Base-by-base conservation (phyloP, 2,113 vertebrate species). In the Xyrauchen texanus region DNA sequence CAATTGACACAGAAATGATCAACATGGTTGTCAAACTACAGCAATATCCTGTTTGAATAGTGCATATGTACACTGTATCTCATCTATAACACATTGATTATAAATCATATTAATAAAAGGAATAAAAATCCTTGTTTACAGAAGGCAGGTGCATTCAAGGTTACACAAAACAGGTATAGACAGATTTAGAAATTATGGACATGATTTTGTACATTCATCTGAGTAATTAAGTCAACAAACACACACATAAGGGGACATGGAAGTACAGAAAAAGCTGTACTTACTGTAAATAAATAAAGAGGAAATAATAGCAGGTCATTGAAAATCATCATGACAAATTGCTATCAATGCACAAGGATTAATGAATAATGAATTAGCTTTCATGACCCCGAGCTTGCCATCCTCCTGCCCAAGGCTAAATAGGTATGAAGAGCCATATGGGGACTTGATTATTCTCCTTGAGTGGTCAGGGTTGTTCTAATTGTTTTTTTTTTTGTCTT, bases 41-140 rank as follows among this genome's bases (percentile, higher is more conserved):
- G 68, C 49, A 46, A 45, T 13, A 4, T 16, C 16, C 11, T 60
- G 44, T 44, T 21, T 13, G 55, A 3, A 16, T 8, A 45, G 9
- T 44, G 11, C 52, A 71, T 57, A 10, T 12, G 15, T 46, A 34
- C 53, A 16, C 49, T 7, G 44, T 78, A 69, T 72, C 68, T 72
- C 58, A 44, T 65, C 49, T 34, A n/a, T 49, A 51, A n/a, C 13
- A n/a, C 65, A 49, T 1, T 47, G 3, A 34, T 34, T 34, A 34
- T 34, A 34, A 34, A 34, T 34, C 1, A 34, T 34, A 34, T 1
- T 34, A 34, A 68, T 45, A 47, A 4, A 15, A 10, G 52, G 44
- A 11, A 15, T 53, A 9, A 15, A 52, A 70, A 44, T 63, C 34
- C 55, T 45, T 46, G 52, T 53, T 53, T 9, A 9, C 52, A 53